Evolutionary conservation across 2,797 vertebrate species (phyloP).

Genomic region (Liasis olivaceus): DNA sequence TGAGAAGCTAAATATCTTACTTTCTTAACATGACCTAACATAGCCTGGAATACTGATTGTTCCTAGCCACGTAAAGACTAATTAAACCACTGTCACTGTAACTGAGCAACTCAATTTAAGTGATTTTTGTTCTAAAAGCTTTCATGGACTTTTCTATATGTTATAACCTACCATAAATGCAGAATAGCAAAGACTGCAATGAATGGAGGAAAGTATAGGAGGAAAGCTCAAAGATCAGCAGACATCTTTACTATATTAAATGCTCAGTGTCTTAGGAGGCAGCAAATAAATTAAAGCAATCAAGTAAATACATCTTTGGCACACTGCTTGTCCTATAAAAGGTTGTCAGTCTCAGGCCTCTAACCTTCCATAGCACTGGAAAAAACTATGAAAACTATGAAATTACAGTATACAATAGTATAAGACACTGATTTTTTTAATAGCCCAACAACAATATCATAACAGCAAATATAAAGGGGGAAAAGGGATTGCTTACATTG

Average conservation of each 20-base stretch:
- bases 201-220: neutral
- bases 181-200: neutral
- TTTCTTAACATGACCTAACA: neutral
- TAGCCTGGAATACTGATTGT: neutral
- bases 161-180: neutral
- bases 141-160: neutral
- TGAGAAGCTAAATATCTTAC: neutral
- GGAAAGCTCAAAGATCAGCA: neutral
- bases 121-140: neutral
- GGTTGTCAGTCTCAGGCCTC: neutral
- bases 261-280: neutral
- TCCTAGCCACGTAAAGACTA: neutral
- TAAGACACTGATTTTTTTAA: neutral
- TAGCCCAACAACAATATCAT: neutral
- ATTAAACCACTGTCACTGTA: neutral
- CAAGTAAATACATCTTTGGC: neutral
- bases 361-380: neutral
- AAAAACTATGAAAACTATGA: neutral
- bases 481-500: slow-evolving; percentile 83
- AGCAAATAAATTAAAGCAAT: neutral
- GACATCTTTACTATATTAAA: neutral
- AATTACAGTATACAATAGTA: neutral
- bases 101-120: neutral
- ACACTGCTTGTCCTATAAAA: neutral
- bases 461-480: neutral